Conservation (phyloP, 2,113 vertebrate genomes). For the Epinephelus cyanopodus region DNA sequence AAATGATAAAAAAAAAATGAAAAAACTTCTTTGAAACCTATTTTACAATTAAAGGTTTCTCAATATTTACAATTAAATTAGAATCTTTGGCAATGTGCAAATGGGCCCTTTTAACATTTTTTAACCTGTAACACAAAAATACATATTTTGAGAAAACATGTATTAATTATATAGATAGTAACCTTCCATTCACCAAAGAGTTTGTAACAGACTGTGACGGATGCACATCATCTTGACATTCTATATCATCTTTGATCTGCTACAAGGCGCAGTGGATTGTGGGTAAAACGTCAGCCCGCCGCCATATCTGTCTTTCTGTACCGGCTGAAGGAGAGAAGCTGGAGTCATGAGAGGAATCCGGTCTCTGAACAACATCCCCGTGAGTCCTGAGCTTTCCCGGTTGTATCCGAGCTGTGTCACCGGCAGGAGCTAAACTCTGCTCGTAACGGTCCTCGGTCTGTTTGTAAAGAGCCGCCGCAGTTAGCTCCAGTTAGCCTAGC, state of each 20-base stretch:
- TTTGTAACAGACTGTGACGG: too few species aligned
- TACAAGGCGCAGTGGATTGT: constrained; percentile 57
- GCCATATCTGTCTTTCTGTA: constrained; percentile 48
- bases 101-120: too few species aligned
- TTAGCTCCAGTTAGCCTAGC: constrained; percentile 13
- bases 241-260: not conserved
- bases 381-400: constrained; percentile 54
- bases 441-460: too few species aligned
- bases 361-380: constrained; percentile 72
- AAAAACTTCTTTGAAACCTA: too few species aligned
- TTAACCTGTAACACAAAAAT: too few species aligned
- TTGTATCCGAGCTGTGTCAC: not conserved
- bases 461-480: not conserved
- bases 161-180: too few species aligned
- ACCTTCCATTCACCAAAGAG: too few species aligned
- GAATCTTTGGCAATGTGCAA: too few species aligned
- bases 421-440: fast-evolving
- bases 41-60: too few species aligned
- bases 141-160: too few species aligned
- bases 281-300: constrained; percentile 64
- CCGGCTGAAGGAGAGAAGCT: constrained; percentile 73
- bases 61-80: too few species aligned
- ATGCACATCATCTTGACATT: constrained; percentile 1
- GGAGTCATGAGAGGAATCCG: constrained; percentile 80
- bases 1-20: too few species aligned